Conservation (phyloP, 2,113 vertebrate species). For the Salvelinus alpinus region DNA sequence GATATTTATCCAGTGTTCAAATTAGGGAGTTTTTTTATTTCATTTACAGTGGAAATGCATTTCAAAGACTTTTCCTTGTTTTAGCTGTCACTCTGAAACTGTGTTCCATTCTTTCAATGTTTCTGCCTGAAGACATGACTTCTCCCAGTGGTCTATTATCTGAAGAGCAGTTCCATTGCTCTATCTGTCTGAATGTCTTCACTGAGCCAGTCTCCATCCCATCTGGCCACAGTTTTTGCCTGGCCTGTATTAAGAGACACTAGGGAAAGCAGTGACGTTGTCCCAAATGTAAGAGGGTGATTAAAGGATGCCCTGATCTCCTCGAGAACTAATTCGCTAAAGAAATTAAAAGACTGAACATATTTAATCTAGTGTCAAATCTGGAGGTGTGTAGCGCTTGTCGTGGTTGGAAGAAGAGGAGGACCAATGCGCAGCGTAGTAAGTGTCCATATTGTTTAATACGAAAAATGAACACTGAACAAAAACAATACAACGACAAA, state of each 20-base stretch:
- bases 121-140: constrained; percentile 48
- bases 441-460: too few relatives aligned
- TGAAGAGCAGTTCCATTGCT: neutral
- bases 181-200: too few relatives aligned
- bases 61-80: neutral
- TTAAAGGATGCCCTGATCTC: constrained; percentile 49
- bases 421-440: too few relatives aligned
- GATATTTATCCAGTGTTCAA: neutral
- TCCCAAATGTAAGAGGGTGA: constrained; percentile 51
- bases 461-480: too few relatives aligned
- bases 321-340: constrained; percentile 63
- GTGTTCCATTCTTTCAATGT: neutral
- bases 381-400: neutral
- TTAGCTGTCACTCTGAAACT: neutral
- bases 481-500: too few relatives aligned
- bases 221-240: neutral
- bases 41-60: neutral
- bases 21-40: neutral
- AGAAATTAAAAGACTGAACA: constrained; percentile 22
- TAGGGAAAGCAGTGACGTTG: constrained; percentile 43
- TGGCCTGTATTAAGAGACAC: constrained; percentile 54
- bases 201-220: too few relatives aligned
- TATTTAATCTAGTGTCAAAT: rapidly evolving
- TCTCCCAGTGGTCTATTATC: constrained; percentile 45
- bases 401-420: too few relatives aligned